These are phyloP conservation scores for Ctenochaetus hawaiiensis DNA, from an alignment of 2,797 vertebrate species.

Conservation along the genomic window DNA sequence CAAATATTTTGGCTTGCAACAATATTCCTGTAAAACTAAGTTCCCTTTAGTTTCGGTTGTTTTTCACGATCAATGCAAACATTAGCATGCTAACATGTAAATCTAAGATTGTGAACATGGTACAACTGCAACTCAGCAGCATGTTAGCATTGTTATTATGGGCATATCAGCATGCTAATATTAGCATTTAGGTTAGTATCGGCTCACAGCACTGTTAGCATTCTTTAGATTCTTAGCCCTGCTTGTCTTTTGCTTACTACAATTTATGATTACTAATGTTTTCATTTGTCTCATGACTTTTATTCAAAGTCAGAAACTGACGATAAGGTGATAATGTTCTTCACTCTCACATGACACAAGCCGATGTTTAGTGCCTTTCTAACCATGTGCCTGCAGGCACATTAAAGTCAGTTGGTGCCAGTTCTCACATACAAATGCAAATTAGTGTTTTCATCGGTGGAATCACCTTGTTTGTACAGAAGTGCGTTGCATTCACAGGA, in stretches of 20 bases:
- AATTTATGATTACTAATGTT: background rate
- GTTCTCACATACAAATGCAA: slow-evolving; percentile 27
- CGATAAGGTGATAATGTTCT: background rate
- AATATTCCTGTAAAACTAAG: too few species aligned
- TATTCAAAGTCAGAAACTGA: background rate
- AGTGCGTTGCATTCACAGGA: too few species aligned
- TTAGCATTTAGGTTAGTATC: background rate
- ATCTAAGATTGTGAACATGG: background rate
- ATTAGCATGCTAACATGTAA: background rate
- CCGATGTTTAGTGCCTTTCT: slow-evolving; percentile 19
- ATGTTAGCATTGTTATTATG: background rate
- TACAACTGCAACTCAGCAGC: background rate
- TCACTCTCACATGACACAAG: slow-evolving; percentile 28
- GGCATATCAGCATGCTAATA: background rate
- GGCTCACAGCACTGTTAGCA: background rate
- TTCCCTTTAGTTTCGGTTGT: too few species aligned
- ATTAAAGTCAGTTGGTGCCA: slow-evolving; percentile 16
- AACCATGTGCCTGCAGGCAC: slow-evolving; percentile 24
- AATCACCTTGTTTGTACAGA: slow-evolving; percentile 17
- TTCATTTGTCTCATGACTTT: background rate
- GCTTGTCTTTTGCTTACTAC: background rate
- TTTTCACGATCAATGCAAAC: too few species aligned
- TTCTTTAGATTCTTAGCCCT: too few species aligned
- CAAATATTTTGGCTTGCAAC: too few species aligned
- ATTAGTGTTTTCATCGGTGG: slow-evolving; percentile 8